Evolutionary conservation across 64 coral and sea anemone genomes (phyloP), one percentile per base, ranked within the genome.

Genomic region (Actinia equina): DNA sequence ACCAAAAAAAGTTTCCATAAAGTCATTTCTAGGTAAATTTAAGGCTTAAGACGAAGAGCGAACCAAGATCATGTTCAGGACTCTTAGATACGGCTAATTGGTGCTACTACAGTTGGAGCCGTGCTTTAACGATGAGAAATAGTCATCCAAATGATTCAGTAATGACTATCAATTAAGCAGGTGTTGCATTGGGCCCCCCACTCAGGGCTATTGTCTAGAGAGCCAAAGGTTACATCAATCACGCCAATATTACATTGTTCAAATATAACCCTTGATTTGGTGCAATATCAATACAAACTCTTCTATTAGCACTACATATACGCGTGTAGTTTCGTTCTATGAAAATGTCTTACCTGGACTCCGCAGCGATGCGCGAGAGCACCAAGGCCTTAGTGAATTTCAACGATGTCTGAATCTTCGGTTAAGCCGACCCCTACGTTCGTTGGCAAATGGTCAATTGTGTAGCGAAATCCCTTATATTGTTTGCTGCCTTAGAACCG

Each of bases 131-230:
- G 8, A 14, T 13, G n/a, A 65, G 11, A 18, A 37, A 20, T n/a
- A 74, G 69, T 74, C n/a, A 41, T 30, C 69, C 26, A 15, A 26
- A 74, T 74, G 69, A 74, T 41, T 74, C 69, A 30, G 23, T 42
- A 30, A 74, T 74, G 26, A 41, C n/a, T 74, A 14, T 74, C 69
- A 74, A 74, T 74, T 74, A 74, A 69, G 69, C 69, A 74, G 69
- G 69, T 74, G 69, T 41, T 74, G 26, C 37, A 74, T 74, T 42
- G 26, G 69, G 7, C 69, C 69, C 62, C 69, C 69, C 69, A 74
- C 69, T 74, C 69, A 74, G 69, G 13, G 12, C 23, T 14, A 27
- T 30, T 74, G n/a, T 30, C 4, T 41, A 30, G 4, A 15, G 41
- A 26, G 13, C 25, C 23, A 74, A 41, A 74, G 69, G 69, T 74